These are phyloP conservation scores for Borostomias antarcticus DNA, from an alignment of 2,797 vertebrate genomes.

Conservation along the genomic window DNA sequence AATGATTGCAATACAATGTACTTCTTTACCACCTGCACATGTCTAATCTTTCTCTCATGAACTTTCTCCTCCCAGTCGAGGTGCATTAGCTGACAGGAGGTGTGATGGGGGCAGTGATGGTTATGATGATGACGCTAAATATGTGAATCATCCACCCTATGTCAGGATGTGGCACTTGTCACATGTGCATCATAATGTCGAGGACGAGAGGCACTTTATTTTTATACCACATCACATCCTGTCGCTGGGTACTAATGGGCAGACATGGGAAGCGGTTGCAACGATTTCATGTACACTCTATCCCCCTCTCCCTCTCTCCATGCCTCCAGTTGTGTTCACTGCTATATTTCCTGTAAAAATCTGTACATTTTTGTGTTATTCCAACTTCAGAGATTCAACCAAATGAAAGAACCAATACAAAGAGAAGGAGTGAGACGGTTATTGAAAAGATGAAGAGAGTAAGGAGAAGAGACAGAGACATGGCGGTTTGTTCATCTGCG, in stretches of 20 bases:
- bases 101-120: neutral
- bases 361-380: neutral
- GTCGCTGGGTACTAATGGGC: neutral
- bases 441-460: neutral
- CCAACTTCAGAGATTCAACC: too few species aligned
- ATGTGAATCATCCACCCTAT: neutral
- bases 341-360: neutral
- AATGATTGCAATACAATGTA: too few species aligned
- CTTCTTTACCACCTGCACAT: conserved; percentile 19
- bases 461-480: neutral
- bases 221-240: neutral
- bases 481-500: neutral
- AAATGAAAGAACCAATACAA: neutral
- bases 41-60: neutral
- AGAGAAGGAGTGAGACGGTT: neutral
- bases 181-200: neutral
- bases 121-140: neutral
- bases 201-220: neutral
- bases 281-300: too few species aligned
- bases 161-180: neutral
- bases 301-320: neutral
- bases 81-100: too few species aligned
- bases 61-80: conserved; percentile 5
- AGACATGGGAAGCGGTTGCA: neutral
- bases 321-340: neutral